These are phyloP conservation scores for Sminthurides aquaticus DNA, from an alignment of 2,888 invertebrate genomes.

Conservation along the genomic window DNA sequence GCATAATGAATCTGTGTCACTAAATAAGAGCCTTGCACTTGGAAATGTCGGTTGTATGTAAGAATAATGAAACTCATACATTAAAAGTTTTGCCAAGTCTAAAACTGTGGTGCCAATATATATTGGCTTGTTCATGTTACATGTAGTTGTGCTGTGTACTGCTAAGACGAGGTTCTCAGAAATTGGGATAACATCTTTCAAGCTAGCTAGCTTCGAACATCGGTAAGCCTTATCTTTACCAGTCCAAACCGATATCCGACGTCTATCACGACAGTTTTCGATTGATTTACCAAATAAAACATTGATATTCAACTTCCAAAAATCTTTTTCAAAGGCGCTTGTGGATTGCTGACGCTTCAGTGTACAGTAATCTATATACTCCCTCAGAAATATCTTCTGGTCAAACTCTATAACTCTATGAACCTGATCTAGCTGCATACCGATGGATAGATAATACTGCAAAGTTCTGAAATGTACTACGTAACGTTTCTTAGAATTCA, in stretches of 20 bases:
- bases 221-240: not conserved
- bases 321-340: constrained; percentile 44
- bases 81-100: constrained; percentile 41
- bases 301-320: constrained; percentile 45
- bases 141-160: constrained; percentile 24
- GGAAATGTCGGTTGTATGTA: constrained; percentile 29
- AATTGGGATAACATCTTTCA: constrained; percentile 26
- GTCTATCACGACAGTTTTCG: not conserved
- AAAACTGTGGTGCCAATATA: constrained; percentile 39
- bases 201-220: constrained; percentile 6
- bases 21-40: constrained; percentile 20
- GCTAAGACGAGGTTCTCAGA: constrained; percentile 38
- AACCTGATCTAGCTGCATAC: constrained; percentile 40
- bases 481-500: constrained; percentile 39
- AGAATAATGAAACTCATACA: constrained; percentile 43
- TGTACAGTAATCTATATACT: constrained; percentile 42
- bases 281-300: not conserved
- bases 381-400: constrained; percentile 40
- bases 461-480: constrained; percentile 40
- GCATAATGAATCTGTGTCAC: not conserved
- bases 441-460: constrained; percentile 31
- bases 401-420: constrained; percentile 40
- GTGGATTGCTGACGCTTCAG: constrained; percentile 39
- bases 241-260: not conserved
- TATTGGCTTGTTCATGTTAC: constrained; percentile 36